Evolutionary conservation across 2,888 invertebrate genomes (phyloP), one percentile per base, ranked within the genome.

Genomic region (Drosophila emarginata): DNA sequence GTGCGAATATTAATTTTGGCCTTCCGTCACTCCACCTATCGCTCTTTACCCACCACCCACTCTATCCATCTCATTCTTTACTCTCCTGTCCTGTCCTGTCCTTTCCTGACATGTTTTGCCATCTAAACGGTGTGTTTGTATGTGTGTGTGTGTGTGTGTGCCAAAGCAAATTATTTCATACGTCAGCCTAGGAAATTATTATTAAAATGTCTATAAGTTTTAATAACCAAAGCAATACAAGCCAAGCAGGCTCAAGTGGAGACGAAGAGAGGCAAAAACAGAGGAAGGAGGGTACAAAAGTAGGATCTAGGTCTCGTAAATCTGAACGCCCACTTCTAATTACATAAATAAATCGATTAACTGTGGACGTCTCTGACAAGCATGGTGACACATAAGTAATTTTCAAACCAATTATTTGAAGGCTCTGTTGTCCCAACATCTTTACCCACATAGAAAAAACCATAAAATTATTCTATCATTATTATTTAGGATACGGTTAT

Each of bases 1-100:
- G 78, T 82, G 86, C 75, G 80, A 86, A 82, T 82, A 82, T 82
- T 87, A 87, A 82, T 82, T 82, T 87, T 64, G 72, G 73, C 57
- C 67, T 62, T 66, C 68, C 14, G 2, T 18, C 15, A n/a, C 54
- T 14, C 26, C 54, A 26, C 6, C n/a, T n/a, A 11, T 18, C 6
- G n/a, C 45, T 9, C 50, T n/a, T 15, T 39, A 11, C 12, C 51
- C 12, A 32, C 5, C 45, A 15, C n/a, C n/a, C 64, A 26, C 23
- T 28, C 50, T n/a, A 7, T n/a, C 14, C 32, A 9, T 9, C 21
- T 32, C 51, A 11, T 36, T 18, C 40, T 11, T 26, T 9, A 26
- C 12, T 40, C 62, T 65, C 40, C 15, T 26, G 39, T 36, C 11
- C 4, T 23, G 23, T 23, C 6, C 26, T 26, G 26, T 26, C 5